These are phyloP conservation scores for Catalaphyllia jardinei DNA, from an alignment of 64 coral and sea anemone genomes.

Conservation along the genomic window DNA sequence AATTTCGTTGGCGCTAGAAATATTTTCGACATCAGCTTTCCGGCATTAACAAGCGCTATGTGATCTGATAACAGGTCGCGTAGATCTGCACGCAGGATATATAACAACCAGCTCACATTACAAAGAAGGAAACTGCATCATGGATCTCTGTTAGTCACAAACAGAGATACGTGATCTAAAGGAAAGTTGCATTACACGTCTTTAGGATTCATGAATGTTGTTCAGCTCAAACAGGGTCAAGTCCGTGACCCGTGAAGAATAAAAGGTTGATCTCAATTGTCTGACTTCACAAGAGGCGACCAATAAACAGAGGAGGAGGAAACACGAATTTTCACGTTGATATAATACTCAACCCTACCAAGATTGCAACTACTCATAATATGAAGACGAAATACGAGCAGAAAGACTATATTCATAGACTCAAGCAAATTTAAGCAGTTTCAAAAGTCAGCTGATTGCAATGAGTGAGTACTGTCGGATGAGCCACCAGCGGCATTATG, in stretches of 20 bases:
- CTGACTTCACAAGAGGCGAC: background rate
- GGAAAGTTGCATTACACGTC: constrained; percentile 6
- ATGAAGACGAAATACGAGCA: background rate
- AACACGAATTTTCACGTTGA: constrained; percentile 46
- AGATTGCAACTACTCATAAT: background rate
- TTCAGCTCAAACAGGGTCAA: background rate
- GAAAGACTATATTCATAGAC: background rate
- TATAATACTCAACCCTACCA: background rate
- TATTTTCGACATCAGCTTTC: too few species aligned
- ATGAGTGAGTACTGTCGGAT: background rate
- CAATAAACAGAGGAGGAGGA: background rate
- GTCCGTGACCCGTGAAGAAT: constrained; percentile 28
- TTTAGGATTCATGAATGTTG: background rate
- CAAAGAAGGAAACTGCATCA: too few species aligned
- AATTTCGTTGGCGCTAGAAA: too few species aligned
- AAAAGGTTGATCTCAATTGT: background rate
- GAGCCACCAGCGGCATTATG: background rate
- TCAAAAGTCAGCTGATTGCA: background rate
- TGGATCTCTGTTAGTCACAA: background rate
- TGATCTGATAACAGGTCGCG: too few species aligned
- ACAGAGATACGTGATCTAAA: background rate
- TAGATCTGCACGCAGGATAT: too few species aligned
- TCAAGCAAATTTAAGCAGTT: background rate
- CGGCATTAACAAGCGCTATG: too few species aligned
- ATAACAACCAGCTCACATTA: too few species aligned